These are phyloP conservation scores for Onychostruthus taczanowskii DNA, from an alignment of 2,113 vertebrate species.

Conservation along the genomic window DNA sequence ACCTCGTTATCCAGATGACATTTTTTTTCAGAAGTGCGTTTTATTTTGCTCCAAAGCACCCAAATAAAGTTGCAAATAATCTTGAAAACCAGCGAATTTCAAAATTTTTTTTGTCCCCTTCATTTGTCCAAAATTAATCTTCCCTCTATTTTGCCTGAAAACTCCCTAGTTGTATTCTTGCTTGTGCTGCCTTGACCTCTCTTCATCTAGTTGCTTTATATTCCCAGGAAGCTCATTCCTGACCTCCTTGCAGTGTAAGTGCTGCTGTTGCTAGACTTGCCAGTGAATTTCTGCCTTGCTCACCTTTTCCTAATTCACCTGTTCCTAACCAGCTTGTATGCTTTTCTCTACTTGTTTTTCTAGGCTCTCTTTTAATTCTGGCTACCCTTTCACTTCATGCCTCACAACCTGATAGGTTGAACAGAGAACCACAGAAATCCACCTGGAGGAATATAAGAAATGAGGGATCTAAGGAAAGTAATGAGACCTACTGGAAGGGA, in stretches of 20 bases:
- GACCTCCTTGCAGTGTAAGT: background rate
- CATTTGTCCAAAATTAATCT: background rate
- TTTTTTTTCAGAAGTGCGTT: background rate
- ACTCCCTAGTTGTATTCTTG: background rate
- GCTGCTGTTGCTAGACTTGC: background rate
- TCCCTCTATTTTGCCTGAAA: background rate
- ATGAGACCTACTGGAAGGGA: background rate
- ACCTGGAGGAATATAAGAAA: background rate
- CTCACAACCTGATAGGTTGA: background rate
- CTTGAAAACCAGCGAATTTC: background rate
- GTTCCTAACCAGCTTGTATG: background rate
- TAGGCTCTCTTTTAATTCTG: background rate
- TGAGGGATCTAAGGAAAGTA: background rate
- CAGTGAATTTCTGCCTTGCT: background rate
- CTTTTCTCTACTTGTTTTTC: background rate
- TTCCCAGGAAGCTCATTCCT: background rate
- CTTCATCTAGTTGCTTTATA: background rate
- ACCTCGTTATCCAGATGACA: background rate
- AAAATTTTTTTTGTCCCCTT: background rate
- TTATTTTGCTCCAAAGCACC: background rate
- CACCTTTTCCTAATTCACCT: background rate
- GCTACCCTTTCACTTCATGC: background rate
- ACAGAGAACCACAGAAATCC: background rate
- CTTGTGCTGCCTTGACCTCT: background rate
- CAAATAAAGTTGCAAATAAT: background rate